phyloP scores from a whole-genome alignment of 2,888 invertebrate species.

The Cheiracanthium punctorium region DNA sequence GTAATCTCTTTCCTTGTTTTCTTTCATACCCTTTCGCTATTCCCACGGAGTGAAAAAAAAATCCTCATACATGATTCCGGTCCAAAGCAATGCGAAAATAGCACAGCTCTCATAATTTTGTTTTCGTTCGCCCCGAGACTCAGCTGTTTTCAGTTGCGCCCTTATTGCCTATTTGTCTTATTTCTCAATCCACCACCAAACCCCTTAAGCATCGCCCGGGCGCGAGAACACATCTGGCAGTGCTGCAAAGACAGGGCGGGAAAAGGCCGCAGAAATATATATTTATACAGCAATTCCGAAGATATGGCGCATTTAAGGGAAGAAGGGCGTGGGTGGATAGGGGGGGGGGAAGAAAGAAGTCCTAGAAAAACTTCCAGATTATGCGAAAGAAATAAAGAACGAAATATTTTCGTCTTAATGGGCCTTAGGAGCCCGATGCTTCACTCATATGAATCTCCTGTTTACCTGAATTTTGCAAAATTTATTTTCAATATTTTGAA shows the following conservation, averaged over 20 bases:
- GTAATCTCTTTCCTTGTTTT: too few species aligned
- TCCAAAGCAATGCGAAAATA: slow-evolving; percentile 62
- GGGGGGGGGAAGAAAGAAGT: neutral
- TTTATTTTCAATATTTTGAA: neutral
- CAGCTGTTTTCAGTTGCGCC: slow-evolving; percentile 44
- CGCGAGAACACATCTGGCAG: slow-evolving; percentile 50
- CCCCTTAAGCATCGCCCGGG: slow-evolving; percentile 8
- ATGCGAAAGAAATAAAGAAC: slow-evolving; percentile 15
- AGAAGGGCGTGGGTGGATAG: too few species aligned
- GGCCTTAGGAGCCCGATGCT: neutral
- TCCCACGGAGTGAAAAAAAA: too few species aligned
- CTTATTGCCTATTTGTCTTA: slow-evolving; percentile 66
- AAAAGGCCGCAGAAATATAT: slow-evolving; percentile 11
- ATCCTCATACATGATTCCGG: too few species aligned
- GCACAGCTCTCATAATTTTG: slow-evolving; percentile 43
- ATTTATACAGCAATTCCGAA: slow-evolving; percentile 31
- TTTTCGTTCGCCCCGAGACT: slow-evolving; percentile 44
- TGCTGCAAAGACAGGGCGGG: slow-evolving; percentile 24
- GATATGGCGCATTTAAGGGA: neutral
- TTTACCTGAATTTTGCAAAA: neutral
- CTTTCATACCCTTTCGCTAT: too few species aligned
- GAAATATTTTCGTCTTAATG: slow-evolving; percentile 4
- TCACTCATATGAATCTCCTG: neutral
- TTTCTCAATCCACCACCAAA: slow-evolving; percentile 48
- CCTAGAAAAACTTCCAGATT: slow-evolving; percentile 3